phyloP scores from a whole-genome alignment of 1,140 invertebrate genomes.

The Pseudomyrmex sp. region DNA sequence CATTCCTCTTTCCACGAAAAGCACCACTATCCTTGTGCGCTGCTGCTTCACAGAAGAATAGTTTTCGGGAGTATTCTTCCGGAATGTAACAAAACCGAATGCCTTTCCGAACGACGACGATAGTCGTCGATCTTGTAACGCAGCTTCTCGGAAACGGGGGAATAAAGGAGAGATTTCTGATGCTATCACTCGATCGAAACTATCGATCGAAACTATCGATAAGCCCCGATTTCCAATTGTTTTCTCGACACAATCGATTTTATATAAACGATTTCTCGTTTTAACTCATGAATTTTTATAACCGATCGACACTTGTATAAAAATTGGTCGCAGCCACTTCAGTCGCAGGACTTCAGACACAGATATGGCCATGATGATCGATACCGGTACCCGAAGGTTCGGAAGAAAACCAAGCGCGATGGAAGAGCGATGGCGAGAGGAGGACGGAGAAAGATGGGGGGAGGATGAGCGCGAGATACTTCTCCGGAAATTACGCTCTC shows the following conservation, averaged over 20 bases:
- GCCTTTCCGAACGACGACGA: too few species aligned
- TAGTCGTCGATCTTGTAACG: slow-evolving; percentile 1
- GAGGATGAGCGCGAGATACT: slow-evolving; percentile 60
- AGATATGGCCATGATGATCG: slow-evolving; percentile 63
- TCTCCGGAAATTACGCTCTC: slow-evolving; percentile 77
- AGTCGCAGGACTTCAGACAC: neutral
- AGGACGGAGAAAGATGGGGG: neutral
- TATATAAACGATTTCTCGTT: slow-evolving; percentile 13
- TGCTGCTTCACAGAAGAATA: slow-evolving; percentile 31
- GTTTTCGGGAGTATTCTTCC: slow-evolving; percentile 28
- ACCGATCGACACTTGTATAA: slow-evolving; percentile 46
- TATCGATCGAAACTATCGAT: neutral
- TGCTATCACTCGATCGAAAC: neutral
- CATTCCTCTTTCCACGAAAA: slow-evolving; percentile 10
- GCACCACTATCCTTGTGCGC: slow-evolving; percentile 1
- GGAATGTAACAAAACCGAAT: slow-evolving; percentile 16
- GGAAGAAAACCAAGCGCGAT: slow-evolving; percentile 9
- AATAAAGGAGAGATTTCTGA: slow-evolving; percentile 1
- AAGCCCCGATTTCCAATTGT: slow-evolving; percentile 20
- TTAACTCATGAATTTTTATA: slow-evolving; percentile 54
- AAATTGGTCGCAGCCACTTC: slow-evolving; percentile 52
- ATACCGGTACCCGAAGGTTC: slow-evolving; percentile 51
- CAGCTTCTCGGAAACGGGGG: neutral
- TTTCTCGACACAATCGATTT: slow-evolving; percentile 23
- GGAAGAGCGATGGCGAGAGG: neutral